phyloP scores from a whole-genome alignment of 2,888 invertebrate genomes.

The Netelia inedita region DNA sequence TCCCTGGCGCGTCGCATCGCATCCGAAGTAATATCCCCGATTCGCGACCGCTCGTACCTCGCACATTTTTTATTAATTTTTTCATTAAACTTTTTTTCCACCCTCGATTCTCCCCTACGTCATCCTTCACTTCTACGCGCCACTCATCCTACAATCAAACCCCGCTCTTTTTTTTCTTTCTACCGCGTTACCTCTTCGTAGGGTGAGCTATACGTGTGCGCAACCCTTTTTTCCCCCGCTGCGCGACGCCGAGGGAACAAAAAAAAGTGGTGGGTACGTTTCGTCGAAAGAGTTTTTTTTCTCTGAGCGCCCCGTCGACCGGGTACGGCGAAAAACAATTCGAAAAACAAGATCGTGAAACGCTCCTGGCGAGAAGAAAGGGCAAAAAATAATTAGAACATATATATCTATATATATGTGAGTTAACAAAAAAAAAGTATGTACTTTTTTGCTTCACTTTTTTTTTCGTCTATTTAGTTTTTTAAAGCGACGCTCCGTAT shows the following conservation, averaged over 20 bases:
- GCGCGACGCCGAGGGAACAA: slow-evolving; percentile 15
- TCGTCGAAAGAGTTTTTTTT: slow-evolving; percentile 67
- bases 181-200: background rate
- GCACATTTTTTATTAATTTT: slow-evolving; percentile 69
- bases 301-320: slow-evolving; percentile 61
- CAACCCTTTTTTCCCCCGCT: slow-evolving; percentile 58
- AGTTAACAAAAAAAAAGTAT: slow-evolving; percentile 19
- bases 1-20: slow-evolving; percentile 46
- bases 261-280: slow-evolving; percentile 56
- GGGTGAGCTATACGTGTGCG: background rate
- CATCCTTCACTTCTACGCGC: background rate
- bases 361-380: slow-evolving; percentile 38
- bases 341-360: slow-evolving; percentile 71
- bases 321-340: slow-evolving; percentile 59
- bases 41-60: slow-evolving; percentile 73
- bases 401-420: background rate
- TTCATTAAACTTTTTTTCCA: slow-evolving; percentile 60
- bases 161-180: background rate
- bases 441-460: slow-evolving; percentile 25
- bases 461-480: slow-evolving; percentile 36
- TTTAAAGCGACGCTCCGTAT: slow-evolving; percentile 36
- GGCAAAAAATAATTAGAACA: slow-evolving; percentile 39
- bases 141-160: background rate
- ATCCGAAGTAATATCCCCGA: slow-evolving; percentile 62
- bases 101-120: slow-evolving; percentile 17